Base-by-base conservation (phyloP, 2,797 vertebrate species). In the Catharus ustulatus region DNA sequence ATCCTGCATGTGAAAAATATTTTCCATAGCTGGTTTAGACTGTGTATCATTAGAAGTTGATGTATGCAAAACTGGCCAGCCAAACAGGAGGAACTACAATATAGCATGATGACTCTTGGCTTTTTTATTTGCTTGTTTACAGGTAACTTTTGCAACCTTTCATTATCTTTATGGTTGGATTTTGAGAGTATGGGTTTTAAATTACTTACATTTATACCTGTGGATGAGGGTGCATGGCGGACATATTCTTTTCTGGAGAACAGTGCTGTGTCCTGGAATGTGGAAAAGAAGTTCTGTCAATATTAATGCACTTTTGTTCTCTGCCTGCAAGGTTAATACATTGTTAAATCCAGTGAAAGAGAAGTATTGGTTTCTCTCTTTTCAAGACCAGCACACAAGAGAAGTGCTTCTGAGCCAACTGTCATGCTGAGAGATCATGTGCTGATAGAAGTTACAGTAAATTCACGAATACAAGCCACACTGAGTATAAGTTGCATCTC, bases 71-170 rank as follows among this genome's bases (percentile, higher is more conserved):
- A 61, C 18, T 90, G 36, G 22, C 27, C 29, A 62, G 67, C 20
- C 63, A 58, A 85, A 62, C 26, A 90, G 16, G 43, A 93, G 66
- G 45, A 90, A 29, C 15, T 93, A 27, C 58, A 93, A n/a, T 67
- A 76, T 30, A 82, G 14, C 24, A 51, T 54, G 38, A 87, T 54
- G 78, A 88, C 66, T 87, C 48, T 72, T 69, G 34, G 12, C 46
- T 83, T 88, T 84, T 96, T 85, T 74, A 58, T 86, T 94, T 93
- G 10, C 38, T 69, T 94, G 52, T 95, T 95, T 92, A 89, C 46
- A 77, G 26, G 73, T 77, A 89, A 63, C 32, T 79, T 85, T 95
- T 87, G 75, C n/a, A 90, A 75, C 34, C 20, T 6, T 3, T 91
- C 54, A 74, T 96, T 94, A 81, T 57, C 26, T 71, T 58, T 88